Base-by-base conservation (phyloP, 2,888 invertebrate genomes). In the Coremacera marginata region DNA sequence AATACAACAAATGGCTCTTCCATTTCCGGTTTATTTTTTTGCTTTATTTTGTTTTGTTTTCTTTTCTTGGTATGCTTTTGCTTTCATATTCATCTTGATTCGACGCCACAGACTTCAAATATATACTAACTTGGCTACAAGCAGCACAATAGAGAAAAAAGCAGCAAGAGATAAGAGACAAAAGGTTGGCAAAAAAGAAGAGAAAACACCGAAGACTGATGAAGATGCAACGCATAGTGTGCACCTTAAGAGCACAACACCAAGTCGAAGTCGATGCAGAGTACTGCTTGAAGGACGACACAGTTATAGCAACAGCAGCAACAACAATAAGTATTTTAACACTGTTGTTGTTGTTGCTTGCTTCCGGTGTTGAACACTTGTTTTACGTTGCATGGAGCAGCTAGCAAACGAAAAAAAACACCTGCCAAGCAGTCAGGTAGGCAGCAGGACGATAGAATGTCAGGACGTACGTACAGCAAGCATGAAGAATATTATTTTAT, bases 351-450 rank as follows among this genome's bases (percentile, higher is more conserved):
- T 55, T 55, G 55, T 31, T 62, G 62, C n/a, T 62, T 22, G 63
- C 31, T 65, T 65, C 63, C 63, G 63, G 63, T 65, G 63, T 65
- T 34, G 63, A 65, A 65, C 63, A 65, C 63, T 65, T 65, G 63
- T 65, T 55, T 44, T 44, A 44, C 44, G 44, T 44, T 44, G 44
- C 52, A 19, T 11, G 16, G 1, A 52, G 52, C 55, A 55, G 22
- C 55, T 22, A 55, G 22, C 55, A 55, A 55, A 5, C 55, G 19
- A n/a, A 22, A 8, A 22, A 22, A 22, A 55, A 55, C n/a, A 55
- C 55, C 19, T 19, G 55, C 55, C n/a, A 55, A 55, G 44, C 44
- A 11, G 14, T 44, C 44, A 44, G 44, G 11, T 44, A 44, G 44
- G 44, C 44, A 44, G 44, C 44, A 44, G 44, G 11, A 44, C 44